Percentiles rank a stretch among this genome's conserved stretches.
phyloP scores from a whole-genome alignment of 2,113 vertebrate species.

The Formicarius rufipectus region DNA sequence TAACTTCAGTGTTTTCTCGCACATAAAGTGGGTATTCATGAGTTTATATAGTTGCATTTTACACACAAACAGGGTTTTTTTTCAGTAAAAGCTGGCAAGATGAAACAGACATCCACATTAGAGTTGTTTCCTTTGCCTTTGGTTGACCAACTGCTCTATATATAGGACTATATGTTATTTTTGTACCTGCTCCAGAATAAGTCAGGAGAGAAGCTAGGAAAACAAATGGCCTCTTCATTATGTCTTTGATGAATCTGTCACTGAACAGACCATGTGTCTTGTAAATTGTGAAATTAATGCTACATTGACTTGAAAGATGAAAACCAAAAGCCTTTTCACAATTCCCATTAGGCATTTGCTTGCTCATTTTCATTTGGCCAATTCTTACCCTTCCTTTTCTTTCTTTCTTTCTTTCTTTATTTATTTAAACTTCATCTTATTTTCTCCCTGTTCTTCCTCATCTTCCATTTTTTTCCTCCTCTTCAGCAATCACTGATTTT shows the following conservation, averaged over 20 bases:
- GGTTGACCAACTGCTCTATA: background rate
- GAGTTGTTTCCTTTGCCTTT: background rate
- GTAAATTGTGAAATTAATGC: background rate
- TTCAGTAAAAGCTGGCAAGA: background rate
- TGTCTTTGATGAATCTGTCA: background rate
- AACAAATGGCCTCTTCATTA: background rate
- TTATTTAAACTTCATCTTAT: background rate
- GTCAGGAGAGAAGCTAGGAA: background rate
- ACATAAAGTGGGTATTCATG: background rate
- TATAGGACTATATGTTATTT: background rate
- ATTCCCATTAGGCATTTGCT: background rate
- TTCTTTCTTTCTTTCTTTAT: background rate
- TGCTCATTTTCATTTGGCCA: background rate
- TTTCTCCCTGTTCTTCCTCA: background rate
- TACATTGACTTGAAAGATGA: background rate
- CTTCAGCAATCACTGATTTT: background rate
- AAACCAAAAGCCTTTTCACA: rapidly evolving
- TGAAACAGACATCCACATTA: background rate
- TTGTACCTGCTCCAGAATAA: background rate
- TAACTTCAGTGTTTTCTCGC: background rate
- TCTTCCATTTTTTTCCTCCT: background rate
- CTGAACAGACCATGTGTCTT: background rate
- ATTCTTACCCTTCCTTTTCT: background rate
- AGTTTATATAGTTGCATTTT: background rate
- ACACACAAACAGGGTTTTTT: background rate